These are phyloP conservation scores for Heteromurus nitidus DNA, from an alignment of 2,888 invertebrate genomes.

Conservation along the genomic window DNA sequence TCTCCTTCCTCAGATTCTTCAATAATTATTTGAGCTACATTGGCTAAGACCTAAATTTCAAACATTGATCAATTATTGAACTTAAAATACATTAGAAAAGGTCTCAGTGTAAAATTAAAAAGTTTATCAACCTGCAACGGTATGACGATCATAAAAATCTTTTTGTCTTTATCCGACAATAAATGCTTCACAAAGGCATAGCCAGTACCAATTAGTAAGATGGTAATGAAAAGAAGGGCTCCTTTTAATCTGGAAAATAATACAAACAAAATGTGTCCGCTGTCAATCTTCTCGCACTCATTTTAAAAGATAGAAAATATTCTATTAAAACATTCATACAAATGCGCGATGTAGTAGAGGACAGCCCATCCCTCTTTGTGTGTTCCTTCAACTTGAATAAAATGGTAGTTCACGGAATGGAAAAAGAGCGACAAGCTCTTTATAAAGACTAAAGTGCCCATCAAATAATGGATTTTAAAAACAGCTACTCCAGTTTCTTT, in stretches of 20 bases:
- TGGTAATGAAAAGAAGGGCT: slow-evolving; percentile 94
- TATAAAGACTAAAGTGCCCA: slow-evolving; percentile 93
- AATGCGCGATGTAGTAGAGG: slow-evolving; percentile 96
- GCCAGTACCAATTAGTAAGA: slow-evolving; percentile 97
- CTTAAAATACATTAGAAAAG: neutral
- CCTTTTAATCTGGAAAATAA: slow-evolving; percentile 84
- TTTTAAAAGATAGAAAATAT: neutral
- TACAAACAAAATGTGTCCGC: neutral
- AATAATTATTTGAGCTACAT: slow-evolving; percentile 97
- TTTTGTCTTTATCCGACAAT: slow-evolving; percentile 95
- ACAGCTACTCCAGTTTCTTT: slow-evolving; percentile 81
- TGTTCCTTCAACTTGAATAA: slow-evolving; percentile 92
- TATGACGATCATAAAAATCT: slow-evolving; percentile 97
- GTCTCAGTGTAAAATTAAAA: neutral
- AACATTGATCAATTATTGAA: slow-evolving; percentile 1
- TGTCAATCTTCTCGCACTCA: too few relatives aligned
- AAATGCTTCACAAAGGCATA: slow-evolving; percentile 98
- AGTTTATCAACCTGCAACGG: slow-evolving; percentile 86
- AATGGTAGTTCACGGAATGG: slow-evolving; percentile 96
- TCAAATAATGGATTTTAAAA: slow-evolving; percentile 96
- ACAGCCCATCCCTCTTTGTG: slow-evolving; percentile 99
- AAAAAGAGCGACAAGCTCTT: slow-evolving; percentile 95
- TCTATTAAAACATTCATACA: slow-evolving; percentile 80
- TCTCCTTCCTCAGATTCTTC: slow-evolving; percentile 97
- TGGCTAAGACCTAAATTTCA: slow-evolving; percentile 87